Base-by-base conservation (phyloP, 2,797 vertebrate genomes). In the Peromyscus eremicus region DNA sequence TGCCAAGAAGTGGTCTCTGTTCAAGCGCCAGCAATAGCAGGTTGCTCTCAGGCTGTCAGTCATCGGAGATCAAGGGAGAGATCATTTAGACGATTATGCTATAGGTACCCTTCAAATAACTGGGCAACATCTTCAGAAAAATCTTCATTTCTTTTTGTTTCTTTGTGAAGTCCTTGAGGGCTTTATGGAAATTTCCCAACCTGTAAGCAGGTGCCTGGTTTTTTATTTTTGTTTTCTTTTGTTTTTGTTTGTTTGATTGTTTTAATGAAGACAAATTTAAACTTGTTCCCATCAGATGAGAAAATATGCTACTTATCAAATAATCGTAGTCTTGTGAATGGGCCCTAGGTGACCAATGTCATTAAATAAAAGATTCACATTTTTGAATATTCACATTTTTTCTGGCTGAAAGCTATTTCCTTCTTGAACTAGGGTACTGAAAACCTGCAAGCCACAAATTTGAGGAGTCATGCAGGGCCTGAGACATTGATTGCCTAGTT, bases 321-420 rank as follows among this genome's bases (percentile, higher is more conserved):
- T 94, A 93, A 95, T 87, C 95, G 68, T 82, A 90, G 76, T 90
- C 77, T 95, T 40, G 8, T 82, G 76, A 43, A 93, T 49, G 94
- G 93, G 81, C 71, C 95, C 17, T 95, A 92, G 97, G 95, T 97
- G 94, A 97, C 83, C 2, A 95, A 94, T 68, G 76, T 83, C 55
- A 21, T 97, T 98, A 97, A 98, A 98, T 98, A 98, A 98, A 98
- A 98, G 97, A 98, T 98, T 97, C 92, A 95, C 97, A 92, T 95
- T 97, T 98, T 98, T 98, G 97, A 98, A 97, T 98, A 98, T 97
- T n/a, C n/a, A n/a, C n/a, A n/a, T n/a, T n/a, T n/a, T n/a, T 97
- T 97, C 96, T 96, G 96, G 98, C 95, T 97, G 94, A 97, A 98
- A 98, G 90, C 97, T 96, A 95, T 97, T 98, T 98, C 21, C 94